Percentiles rank a stretch among this genome's conserved stretches.
Evolutionary conservation across 2,888 invertebrate genomes (phyloP).

Genomic region (Lepidocyrtinus sp.): DNA sequence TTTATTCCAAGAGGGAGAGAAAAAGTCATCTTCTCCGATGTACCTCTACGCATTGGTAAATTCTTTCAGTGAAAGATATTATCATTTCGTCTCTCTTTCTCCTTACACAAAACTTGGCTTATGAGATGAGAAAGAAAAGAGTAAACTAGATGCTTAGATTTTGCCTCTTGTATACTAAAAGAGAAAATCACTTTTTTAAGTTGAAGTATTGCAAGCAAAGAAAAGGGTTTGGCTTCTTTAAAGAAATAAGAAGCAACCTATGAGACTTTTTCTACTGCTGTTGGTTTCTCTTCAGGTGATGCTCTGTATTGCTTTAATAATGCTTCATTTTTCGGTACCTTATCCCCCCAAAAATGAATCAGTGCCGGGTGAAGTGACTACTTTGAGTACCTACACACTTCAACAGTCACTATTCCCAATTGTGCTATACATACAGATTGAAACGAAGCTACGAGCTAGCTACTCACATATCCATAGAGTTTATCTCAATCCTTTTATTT

Average conservation of each 20-base stretch:
- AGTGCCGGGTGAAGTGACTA: too few species aligned
- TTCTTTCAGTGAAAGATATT: conserved; percentile 3
- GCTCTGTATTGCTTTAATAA: conserved; percentile 22
- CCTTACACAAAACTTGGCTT: not conserved
- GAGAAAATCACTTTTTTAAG: conserved; percentile 19
- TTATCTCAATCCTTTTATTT: conserved; percentile 4
- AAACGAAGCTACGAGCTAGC: too few species aligned
- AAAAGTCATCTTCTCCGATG: conserved; percentile 18
- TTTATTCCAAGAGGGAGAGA: conserved; percentile 19
- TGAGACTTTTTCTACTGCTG: conserved; percentile 33
- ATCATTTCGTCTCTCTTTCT: conserved; percentile 20
- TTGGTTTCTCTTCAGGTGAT: conserved; percentile 35
- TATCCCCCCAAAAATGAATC: too few species aligned
- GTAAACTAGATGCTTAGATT: conserved; percentile 31
- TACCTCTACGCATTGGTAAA: too few species aligned
- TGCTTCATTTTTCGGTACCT: not conserved
- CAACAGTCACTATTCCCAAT: conserved; percentile 21
- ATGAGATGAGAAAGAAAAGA: conserved; percentile 29
- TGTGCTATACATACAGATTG: conserved; percentile 29
- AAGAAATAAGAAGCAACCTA: not conserved
- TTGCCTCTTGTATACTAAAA: conserved; percentile 10
- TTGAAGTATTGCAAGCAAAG: conserved; percentile 17
- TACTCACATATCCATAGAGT: conserved; percentile 5
- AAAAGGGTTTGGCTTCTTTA: conserved; percentile 10
- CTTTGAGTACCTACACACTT: too few species aligned